Conservation (phyloP, 2,888 invertebrate species). For the Rhamnusium bicolor region DNA sequence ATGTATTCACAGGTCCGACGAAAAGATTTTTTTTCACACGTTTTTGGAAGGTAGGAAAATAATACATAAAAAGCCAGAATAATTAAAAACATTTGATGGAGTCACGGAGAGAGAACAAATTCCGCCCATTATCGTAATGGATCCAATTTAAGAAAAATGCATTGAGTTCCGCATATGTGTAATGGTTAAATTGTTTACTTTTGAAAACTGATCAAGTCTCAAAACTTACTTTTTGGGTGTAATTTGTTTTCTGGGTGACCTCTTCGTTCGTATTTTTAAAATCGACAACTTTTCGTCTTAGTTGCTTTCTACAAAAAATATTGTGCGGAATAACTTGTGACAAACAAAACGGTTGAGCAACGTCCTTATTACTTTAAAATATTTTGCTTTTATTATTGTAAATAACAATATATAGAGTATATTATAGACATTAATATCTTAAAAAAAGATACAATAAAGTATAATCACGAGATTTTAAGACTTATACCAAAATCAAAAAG, state of each 20-base stretch:
- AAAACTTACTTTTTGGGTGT: too few species aligned
- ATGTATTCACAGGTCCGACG: conserved; percentile 47
- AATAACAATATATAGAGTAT: conserved; percentile 30
- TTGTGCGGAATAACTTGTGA: conserved; percentile 49
- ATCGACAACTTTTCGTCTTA: conserved; percentile 2
- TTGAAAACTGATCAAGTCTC: too few species aligned
- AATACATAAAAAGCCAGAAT: conserved; percentile 6
- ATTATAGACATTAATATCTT: conserved; percentile 24
- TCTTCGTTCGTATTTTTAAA: neutral
- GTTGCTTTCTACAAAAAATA: conserved; percentile 35
- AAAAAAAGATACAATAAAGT: conserved; percentile 29
- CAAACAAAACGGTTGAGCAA: conserved; percentile 48
- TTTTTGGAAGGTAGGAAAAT: conserved; percentile 3
- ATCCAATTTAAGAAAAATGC: too few species aligned
- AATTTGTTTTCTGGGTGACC: too few species aligned
- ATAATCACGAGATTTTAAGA: conserved; percentile 19
- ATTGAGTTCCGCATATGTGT: too few species aligned
- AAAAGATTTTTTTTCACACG: conserved; percentile 16
- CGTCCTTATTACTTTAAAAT: conserved; percentile 26
- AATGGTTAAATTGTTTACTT: too few species aligned
- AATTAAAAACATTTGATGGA: conserved; percentile 11
- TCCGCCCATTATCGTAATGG: too few species aligned
- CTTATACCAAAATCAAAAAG: conserved; percentile 8
- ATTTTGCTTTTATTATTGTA: conserved; percentile 18
- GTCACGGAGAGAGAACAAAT: too few species aligned